These are phyloP conservation scores for Chaetodon trifascialis DNA, from an alignment of 2,113 vertebrate genomes.

Conservation along the genomic window DNA sequence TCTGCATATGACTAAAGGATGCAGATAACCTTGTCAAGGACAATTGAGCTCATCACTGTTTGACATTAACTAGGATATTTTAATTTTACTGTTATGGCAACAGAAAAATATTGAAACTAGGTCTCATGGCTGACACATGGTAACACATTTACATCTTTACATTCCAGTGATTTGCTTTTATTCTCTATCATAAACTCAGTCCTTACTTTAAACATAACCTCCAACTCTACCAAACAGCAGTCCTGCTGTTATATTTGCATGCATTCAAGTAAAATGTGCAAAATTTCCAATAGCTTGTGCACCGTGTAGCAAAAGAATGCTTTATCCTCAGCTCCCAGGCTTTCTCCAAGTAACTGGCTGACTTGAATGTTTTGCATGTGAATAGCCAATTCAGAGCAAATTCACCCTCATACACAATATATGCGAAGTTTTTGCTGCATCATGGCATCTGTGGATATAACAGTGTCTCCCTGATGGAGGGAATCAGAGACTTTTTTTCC, in stretches of 20 bases:
- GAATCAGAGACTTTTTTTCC: background rate
- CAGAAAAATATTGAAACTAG: background rate
- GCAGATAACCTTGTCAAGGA: background rate
- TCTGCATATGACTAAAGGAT: background rate
- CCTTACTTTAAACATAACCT: background rate
- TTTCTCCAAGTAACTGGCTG: background rate
- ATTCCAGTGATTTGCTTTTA: too few relatives aligned
- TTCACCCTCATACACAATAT: background rate
- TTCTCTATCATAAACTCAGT: background rate
- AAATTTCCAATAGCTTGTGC: background rate
- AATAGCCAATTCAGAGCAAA: background rate
- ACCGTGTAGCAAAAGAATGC: background rate
- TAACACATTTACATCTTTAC: background rate
- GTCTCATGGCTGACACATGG: background rate
- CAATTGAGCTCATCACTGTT: background rate
- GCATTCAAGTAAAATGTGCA: too few relatives aligned
- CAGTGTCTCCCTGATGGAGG: background rate
- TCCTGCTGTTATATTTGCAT: background rate
- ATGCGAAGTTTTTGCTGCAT: background rate
- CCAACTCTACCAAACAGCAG: background rate
- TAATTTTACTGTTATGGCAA: background rate
- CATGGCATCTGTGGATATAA: background rate
- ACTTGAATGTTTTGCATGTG: background rate
- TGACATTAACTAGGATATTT: background rate
- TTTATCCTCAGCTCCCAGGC: background rate